Evolutionary conservation across 1,140 invertebrate genomes (phyloP).

Genomic region (Spodoptera frugiperda): DNA sequence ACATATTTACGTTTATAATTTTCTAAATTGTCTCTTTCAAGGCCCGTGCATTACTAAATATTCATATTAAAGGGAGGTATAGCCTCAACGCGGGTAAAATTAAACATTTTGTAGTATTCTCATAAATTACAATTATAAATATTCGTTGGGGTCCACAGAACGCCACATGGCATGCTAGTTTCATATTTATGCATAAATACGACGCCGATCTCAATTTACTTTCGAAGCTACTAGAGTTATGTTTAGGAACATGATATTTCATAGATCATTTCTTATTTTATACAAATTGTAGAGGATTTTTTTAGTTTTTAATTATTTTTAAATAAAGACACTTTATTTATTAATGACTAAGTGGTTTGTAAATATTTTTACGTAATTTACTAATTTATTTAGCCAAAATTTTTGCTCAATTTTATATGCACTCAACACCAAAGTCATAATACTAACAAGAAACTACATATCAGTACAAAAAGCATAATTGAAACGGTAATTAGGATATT

Average conservation of each 20-base stretch:
- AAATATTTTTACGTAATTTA: conserved; percentile 74
- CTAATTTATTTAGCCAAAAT: conserved; percentile 84
- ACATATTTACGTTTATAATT: neutral
- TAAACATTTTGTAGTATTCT: neutral
- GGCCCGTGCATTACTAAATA: neutral
- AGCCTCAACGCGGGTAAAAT: neutral
- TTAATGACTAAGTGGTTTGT: conserved; percentile 70
- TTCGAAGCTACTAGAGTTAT: conserved; percentile 83
- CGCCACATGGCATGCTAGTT: conserved; percentile 59
- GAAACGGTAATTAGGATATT: conserved; percentile 41
- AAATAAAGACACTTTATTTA: conserved; percentile 80
- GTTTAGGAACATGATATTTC: conserved; percentile 54
- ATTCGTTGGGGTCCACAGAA: conserved; percentile 25
- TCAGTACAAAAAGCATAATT: conserved; percentile 84
- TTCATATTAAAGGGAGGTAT: too few relatives aligned
- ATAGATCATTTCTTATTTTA: conserved; percentile 71
- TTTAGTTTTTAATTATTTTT: conserved; percentile 67
- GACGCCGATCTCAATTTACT: conserved; percentile 78
- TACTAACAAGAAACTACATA: conserved; percentile 76
- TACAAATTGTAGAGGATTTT: conserved; percentile 61
- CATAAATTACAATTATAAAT: neutral
- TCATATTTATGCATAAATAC: conserved; percentile 68
- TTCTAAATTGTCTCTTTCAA: neutral
- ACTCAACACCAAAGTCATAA: conserved; percentile 85
- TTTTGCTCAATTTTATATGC: conserved; percentile 84